Percentiles rank a stretch among this genome's conserved stretches.
Evolutionary conservation across 2,113 vertebrate species (phyloP).

Genomic region (Neogale vison): DNA sequence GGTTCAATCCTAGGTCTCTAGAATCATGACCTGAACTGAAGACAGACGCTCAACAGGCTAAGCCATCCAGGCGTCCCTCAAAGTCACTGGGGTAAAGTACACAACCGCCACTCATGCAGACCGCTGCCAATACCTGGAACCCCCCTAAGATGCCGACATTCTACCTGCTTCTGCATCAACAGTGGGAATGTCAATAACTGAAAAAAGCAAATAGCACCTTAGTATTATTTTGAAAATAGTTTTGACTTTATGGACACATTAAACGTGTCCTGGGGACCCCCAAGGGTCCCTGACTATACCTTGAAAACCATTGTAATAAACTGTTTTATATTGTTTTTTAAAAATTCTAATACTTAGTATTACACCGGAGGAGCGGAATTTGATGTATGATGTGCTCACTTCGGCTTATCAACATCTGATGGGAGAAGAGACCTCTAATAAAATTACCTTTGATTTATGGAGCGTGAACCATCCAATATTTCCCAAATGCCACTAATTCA

Average conservation of each 20-base stretch:
- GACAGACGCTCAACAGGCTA: not conserved
- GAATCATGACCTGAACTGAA: not conserved
- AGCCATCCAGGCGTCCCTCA: not conserved
- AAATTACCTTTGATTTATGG: slow-evolving; percentile 22
- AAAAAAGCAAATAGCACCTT: not conserved
- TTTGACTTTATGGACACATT: not conserved
- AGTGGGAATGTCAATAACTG: not conserved
- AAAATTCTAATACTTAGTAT: not conserved
- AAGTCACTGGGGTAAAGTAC: not conserved
- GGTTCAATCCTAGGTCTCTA: not conserved
- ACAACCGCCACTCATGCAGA: not conserved
- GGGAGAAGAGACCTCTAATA: not conserved
- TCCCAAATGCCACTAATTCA: slow-evolving; percentile 30
- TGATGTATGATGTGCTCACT: not conserved
- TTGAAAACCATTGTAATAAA: not conserved
- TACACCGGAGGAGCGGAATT: not conserved
- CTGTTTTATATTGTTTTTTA: not conserved
- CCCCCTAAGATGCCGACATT: not conserved
- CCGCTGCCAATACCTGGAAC: not conserved
- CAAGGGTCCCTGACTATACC: not conserved
- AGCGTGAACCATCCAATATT: not conserved
- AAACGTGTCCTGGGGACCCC: not conserved
- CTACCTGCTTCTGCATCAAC: not conserved
- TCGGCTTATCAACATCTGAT: not conserved
- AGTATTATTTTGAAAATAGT: slow-evolving; percentile 1